Base-by-base conservation (phyloP, 2,888 invertebrate species). In the Thalpophila matura region DNA sequence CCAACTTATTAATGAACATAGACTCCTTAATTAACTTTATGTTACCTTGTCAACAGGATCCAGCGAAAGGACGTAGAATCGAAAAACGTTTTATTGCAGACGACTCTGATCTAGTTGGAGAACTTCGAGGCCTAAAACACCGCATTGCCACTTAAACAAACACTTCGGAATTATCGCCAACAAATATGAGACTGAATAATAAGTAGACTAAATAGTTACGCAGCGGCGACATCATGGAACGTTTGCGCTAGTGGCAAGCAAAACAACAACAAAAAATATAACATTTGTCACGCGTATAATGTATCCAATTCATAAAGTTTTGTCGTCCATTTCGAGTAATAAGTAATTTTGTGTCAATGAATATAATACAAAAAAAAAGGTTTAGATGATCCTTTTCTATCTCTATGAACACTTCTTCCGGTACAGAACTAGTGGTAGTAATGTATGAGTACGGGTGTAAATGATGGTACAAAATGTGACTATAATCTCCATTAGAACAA, bases 41-140 rank as follows among this genome's bases (percentile, higher is more conserved):
- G 49, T 64, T 77, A 55, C 18, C 83, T 89, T 89, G 77, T 83
- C 81, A 76, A 77, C 90, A 95, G 95, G 89, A 91, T 65, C 64
- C 87, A 27, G 73, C 82, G 42, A 90, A 91, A 67, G 80, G 81
- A 31, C 87, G 93, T 72, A 92, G 95, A 77, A 96, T 96, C 85
- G 95, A 96, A 77, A 97, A 97, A 83, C 95, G 96, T 59, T 96
- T 96, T 84, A 95, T 96, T 45, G 95, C 96, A 1, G 95, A 95
- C 67, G 96, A 97, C 85, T 96, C 96, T 56, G 96, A 95, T 78
- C 91, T 97, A 55, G 96, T 96, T 4, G 91, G 95, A 40, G 96
- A 97, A 88, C 94, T 97, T 53, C 95, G 96, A 74, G 96, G 96
- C 54, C 92, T 97, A 55, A 97, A 96, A 88, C 96, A 96, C 85